phyloP scores from a whole-genome alignment of 2,888 invertebrate genomes.

The Drosophila testacea region DNA sequence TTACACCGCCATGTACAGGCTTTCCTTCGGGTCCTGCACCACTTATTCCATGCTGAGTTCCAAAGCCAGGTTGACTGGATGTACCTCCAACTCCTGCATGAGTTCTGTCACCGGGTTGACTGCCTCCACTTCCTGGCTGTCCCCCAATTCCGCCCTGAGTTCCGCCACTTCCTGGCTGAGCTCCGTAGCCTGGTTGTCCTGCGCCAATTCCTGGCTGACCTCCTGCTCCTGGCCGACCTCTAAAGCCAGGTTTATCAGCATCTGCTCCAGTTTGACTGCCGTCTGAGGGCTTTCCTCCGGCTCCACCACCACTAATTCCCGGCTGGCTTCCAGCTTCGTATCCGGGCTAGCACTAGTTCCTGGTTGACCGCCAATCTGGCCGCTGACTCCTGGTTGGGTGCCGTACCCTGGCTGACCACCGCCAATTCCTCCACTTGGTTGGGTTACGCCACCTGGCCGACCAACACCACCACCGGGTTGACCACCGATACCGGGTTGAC shows the following conservation, averaged over 20 bases:
- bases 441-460: slow-evolving; percentile 20
- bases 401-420: slow-evolving; percentile 31
- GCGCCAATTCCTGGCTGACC: slow-evolving; percentile 8
- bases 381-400: slow-evolving; percentile 2
- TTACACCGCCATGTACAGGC: too few relatives aligned
- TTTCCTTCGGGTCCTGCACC: too few relatives aligned
- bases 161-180: slow-evolving; percentile 17
- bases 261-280: slow-evolving; percentile 10
- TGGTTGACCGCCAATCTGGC: slow-evolving; percentile 25
- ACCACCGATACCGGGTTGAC: slow-evolving; percentile 8
- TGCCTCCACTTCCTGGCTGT: slow-evolving; percentile 27
- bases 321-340: slow-evolving; percentile 22
- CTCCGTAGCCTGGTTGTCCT: slow-evolving; percentile 26
- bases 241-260: slow-evolving; percentile 17
- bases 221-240: slow-evolving; percentile 22
- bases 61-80: slow-evolving; percentile 9
- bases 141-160: slow-evolving; percentile 25
- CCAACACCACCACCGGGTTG: slow-evolving; percentile 3
- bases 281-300: slow-evolving; percentile 19
- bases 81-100: slow-evolving; percentile 20
- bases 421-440: slow-evolving; percentile 22
- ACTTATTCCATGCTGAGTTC: not conserved
- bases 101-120: slow-evolving; percentile 1
- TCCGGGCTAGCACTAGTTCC: slow-evolving; percentile 23
- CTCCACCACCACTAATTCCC: slow-evolving; percentile 8